Percentiles rank a stretch among this genome's conserved stretches.
phyloP scores from a whole-genome alignment of 2,888 invertebrate genomes.

The Andrena hattorfiana region DNA sequence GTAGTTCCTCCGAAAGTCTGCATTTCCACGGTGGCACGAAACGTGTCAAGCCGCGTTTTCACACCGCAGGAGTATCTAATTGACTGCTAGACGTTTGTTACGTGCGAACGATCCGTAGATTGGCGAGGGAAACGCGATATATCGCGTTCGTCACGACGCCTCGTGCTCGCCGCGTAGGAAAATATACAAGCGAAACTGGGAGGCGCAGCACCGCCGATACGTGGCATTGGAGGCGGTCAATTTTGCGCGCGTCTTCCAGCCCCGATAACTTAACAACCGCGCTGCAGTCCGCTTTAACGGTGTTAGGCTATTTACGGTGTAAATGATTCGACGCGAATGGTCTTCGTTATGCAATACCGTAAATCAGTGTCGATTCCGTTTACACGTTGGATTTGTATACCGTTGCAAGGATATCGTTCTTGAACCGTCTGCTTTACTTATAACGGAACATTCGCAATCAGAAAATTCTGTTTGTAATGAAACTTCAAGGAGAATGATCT shows the following conservation, averaged over 20 bases:
- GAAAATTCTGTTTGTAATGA: too few species aligned
- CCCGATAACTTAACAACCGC: slow-evolving; percentile 17
- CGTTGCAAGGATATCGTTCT: not conserved
- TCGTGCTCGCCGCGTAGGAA: not conserved
- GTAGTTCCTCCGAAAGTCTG: too few species aligned
- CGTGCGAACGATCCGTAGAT: too few species aligned
- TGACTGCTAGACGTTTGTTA: slow-evolving; percentile 1
- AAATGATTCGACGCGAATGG: slow-evolving; percentile 4
- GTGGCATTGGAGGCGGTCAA: slow-evolving; percentile 4
- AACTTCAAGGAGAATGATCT: too few species aligned
- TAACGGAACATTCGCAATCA: too few species aligned
- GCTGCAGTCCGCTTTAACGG: slow-evolving; percentile 11
- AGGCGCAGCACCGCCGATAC: not conserved
- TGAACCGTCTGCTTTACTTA: too few species aligned
- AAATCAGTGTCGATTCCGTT: slow-evolving; percentile 1
- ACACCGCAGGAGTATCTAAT: not conserved
- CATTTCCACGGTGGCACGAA: too few species aligned
- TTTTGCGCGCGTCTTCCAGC: slow-evolving; percentile 22
- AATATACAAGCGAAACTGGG: slow-evolving; percentile 11
- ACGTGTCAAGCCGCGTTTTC: too few species aligned
- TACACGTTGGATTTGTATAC: not conserved
- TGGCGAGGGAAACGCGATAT: not conserved
- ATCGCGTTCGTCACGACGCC: not conserved
- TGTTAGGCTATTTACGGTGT: slow-evolving; percentile 11
- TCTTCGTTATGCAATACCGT: slow-evolving; percentile 17